Conservation (phyloP, 2,113 vertebrate species). For the Sciurus niger region DNA sequence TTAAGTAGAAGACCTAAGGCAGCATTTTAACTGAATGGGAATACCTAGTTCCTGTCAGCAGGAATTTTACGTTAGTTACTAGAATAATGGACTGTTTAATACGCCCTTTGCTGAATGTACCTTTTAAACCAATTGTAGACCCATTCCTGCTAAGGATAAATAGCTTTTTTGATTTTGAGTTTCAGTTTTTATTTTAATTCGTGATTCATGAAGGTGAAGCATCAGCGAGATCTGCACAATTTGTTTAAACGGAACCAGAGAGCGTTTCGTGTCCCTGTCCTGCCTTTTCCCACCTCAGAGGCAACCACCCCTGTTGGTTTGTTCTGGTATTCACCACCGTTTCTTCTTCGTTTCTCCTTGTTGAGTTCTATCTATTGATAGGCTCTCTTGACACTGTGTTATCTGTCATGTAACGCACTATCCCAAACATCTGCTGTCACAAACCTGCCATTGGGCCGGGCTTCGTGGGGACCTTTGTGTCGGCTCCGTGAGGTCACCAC, state of each 20-base stretch:
- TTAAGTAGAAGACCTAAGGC: background rate
- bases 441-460: background rate
- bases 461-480: background rate
- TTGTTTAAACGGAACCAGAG: background rate
- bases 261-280: too few species aligned
- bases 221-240: background rate
- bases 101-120: background rate
- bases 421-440: background rate
- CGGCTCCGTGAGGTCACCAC: background rate
- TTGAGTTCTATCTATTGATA: too few species aligned
- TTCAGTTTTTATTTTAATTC: constrained; percentile 42
- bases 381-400: background rate
- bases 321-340: background rate
- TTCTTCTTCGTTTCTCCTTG: background rate
- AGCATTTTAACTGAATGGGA: background rate
- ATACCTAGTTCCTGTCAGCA: background rate
- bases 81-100: constrained; percentile 7
- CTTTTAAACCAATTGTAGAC: constrained; percentile 17
- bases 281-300: background rate
- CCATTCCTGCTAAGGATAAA: background rate
- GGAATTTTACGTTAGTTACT: constrained; percentile 46
- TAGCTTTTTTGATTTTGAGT: too few species aligned
- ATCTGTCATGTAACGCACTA: background rate
- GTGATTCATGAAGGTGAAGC: background rate
- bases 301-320: background rate